These are phyloP conservation scores for Apolygus lucorum DNA, from an alignment of 1,140 invertebrate genomes.

Conservation along the genomic window DNA sequence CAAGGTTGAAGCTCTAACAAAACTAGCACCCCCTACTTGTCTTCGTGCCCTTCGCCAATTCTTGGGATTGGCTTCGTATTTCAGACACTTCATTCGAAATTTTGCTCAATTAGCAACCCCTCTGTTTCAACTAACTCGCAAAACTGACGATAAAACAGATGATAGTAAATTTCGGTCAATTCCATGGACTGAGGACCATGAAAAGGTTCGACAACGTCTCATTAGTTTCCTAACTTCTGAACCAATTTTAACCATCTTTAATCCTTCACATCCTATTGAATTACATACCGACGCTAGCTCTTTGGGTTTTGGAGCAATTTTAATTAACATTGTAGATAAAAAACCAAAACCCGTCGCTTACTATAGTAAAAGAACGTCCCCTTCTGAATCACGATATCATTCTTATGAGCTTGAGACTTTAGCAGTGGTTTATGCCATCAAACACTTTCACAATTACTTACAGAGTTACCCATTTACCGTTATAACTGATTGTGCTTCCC, in stretches of 20 bases:
- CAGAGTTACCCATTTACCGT: not conserved
- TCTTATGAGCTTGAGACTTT: not conserved
- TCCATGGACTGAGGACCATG: not conserved
- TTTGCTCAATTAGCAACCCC: slow-evolving; percentile 33
- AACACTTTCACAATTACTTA: not conserved
- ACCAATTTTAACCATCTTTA: too few species aligned
- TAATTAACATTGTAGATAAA: slow-evolving; percentile 30
- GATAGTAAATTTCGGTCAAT: not conserved
- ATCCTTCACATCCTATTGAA: too few species aligned
- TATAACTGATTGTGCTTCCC: too few species aligned
- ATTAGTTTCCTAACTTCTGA: slow-evolving; percentile 34
- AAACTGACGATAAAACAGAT: not conserved
- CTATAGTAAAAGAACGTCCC: not conserved
- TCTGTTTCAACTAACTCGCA: slow-evolving; percentile 26
- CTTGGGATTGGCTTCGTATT: slow-evolving; percentile 35
- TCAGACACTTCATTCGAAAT: slow-evolving; percentile 35
- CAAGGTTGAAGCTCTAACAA: slow-evolving; percentile 29
- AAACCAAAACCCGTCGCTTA: too few species aligned
- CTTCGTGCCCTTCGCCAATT: slow-evolving; percentile 33
- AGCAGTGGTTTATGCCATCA: not conserved
- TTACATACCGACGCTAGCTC: too few species aligned
- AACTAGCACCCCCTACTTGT: slow-evolving; percentile 31
- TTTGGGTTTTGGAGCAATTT: slow-evolving; percentile 37
- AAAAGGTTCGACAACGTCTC: slow-evolving; percentile 5
- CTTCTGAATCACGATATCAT: not conserved